Base-by-base conservation (phyloP, 2,888 invertebrate species). In the Zygogramma bicolorata region DNA sequence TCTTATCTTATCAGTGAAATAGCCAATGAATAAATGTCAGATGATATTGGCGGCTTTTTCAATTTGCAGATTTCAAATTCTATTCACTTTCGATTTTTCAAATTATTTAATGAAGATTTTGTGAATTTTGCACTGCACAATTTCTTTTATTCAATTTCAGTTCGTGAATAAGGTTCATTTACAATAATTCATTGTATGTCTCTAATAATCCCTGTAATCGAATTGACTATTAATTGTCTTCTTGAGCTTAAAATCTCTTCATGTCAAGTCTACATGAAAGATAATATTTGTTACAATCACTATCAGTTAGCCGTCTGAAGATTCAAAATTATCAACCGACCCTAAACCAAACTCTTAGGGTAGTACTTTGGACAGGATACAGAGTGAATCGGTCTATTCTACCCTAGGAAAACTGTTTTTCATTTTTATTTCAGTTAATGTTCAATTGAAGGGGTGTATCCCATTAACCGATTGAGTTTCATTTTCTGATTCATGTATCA, bases 21-120 rank as follows among this genome's bases (percentile, higher is more conserved):
- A 60, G 13, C 42, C 53, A 61, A 49, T 42, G 29, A 67, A 49
- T 67, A 59, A 61, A 57, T 69, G 65, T 40, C 58, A 63, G 57
- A 53, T 27, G 61, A 71, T 62, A 68, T 76, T 76, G 76, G 76
- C 76, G 76, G 74, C 71, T 63, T 76, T 72, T 73, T 75, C 69
- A 76, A 68, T 74, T 73, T 57, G 18, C 49, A 46, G 40, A 67
- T 29, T 62, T 18, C 3, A 31, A n/a, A 10, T 27, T 5, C 6
- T 2, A 27, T 25, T 58, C 58, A 60, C 34, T 62, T 69, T 57
- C 42, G 18, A 40, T 53, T 59, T 61, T 31, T 22, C 13, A 27
- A 62, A 57, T n/a, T 58, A 42, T 10, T 8, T 10, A 29, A 13
- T 61, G 38, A 18, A 18, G 10, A 7, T 46, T 18, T 20, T 8